phyloP scores from a whole-genome alignment of 2,113 vertebrate genomes.

The Halcyon senegalensis region DNA sequence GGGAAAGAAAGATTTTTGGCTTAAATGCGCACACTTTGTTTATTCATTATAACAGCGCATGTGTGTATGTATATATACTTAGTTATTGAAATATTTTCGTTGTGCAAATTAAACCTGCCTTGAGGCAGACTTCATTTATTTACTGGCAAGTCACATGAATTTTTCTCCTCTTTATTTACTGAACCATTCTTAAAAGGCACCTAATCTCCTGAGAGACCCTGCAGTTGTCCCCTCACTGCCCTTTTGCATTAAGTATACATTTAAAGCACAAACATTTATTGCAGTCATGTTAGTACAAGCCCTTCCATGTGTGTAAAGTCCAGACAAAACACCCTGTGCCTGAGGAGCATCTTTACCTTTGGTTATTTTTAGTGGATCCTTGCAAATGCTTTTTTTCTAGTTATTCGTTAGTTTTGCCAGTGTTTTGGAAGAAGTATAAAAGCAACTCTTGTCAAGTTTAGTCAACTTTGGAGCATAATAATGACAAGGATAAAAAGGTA shows the following conservation, averaged over 20 bases:
- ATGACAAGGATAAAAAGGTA: neutral
- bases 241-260: neutral
- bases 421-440: neutral
- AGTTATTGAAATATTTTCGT: slow-evolving; percentile 32
- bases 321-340: neutral
- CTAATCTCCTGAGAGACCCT: neutral
- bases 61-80: neutral
- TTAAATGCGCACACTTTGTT: neutral
- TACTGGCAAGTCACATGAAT: slow-evolving; percentile 21
- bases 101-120: slow-evolving; percentile 40
- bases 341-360: neutral
- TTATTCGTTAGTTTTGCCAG: neutral
- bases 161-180: slow-evolving; percentile 31
- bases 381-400: neutral
- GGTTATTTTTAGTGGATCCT: neutral
- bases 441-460: neutral
- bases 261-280: neutral
- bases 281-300: neutral
- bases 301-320: neutral
- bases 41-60: neutral
- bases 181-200: neutral
- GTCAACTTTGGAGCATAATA: neutral
- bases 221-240: neutral
- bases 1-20: neutral
- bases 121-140: slow-evolving; percentile 32